These are phyloP conservation scores for Pachyramphus minor DNA, from an alignment of 2,113 vertebrate genomes.

Conservation along the genomic window DNA sequence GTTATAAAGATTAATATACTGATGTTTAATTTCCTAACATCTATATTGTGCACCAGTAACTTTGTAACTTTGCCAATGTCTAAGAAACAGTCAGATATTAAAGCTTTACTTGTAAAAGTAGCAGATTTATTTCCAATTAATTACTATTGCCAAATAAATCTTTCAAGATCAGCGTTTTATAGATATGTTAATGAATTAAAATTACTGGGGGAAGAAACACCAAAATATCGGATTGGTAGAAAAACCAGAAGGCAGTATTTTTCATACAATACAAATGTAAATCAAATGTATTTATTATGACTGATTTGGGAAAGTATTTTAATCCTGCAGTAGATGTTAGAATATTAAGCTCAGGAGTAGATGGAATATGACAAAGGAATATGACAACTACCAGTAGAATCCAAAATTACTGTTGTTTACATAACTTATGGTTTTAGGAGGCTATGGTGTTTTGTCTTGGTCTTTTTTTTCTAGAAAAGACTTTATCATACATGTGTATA, in stretches of 20 bases:
- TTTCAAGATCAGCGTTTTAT: neutral
- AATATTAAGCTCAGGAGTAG: neutral
- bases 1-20: neutral
- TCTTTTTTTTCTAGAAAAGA: neutral
- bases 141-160: neutral
- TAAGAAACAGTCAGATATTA: neutral
- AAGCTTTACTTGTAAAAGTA: neutral
- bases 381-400: neutral
- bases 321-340: neutral
- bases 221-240: neutral
- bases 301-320: neutral
- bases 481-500: neutral
- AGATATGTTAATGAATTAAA: neutral
- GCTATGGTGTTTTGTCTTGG: neutral
- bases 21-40: neutral
- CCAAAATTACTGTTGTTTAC: neutral
- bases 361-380: neutral
- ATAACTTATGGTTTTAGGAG: neutral
- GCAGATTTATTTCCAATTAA: neutral
- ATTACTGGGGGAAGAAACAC: neutral
- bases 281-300: neutral
- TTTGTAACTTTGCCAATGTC: neutral
- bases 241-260: neutral
- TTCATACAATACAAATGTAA: neutral
- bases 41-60: neutral